Evolutionary conservation across 2,888 invertebrate species (phyloP), one percentile per base, ranked within the genome.

Genomic region (Eristalis arbustorum): DNA sequence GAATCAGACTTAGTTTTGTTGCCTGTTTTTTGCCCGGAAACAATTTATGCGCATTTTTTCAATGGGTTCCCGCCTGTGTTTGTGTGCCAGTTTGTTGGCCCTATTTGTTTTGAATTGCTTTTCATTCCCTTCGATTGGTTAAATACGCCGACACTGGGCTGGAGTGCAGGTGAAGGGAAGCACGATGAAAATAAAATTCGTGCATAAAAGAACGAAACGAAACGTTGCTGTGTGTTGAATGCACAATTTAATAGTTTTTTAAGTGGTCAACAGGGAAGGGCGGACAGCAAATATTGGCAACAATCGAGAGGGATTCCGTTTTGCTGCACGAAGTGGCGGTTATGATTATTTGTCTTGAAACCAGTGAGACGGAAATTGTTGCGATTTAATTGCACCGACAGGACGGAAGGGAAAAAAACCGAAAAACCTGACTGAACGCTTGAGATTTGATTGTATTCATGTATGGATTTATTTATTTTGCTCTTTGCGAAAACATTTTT

Each of bases 221-320:
- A 73, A 63, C 23, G 42, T 37, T 75, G 61, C 57, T 63, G 63
- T 63, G 63, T 63, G 63, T 69, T 74, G 64, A 77, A 63, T 77
- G 68, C 59, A 42, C 73, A 85, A 82, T 85, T 85, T 77, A 73
- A 82, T 85, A 74, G 85, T 72, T 85, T 75, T 56, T 77, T 31
- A 77, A 81, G 77, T 73, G 73, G 76, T 73, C 73, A 77, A 73
- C 23, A 28, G 42, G 22, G 31, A 28, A 37, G 63, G 73, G 23
- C 18, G 49, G 6, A 25, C 40, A 13, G 31, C 22, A 63, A 69
- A 69, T 77, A 57, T 63, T 63, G 76, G 63, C 63, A 14, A 56
- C 69, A 57, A 77, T 56, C 42, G 63, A 8, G 42, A 28, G n/a
- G 64, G 42, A 31, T 40, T 64, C n/a, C 68, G 63, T 75, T 73